Evolutionary conservation across 2,797 vertebrate species (phyloP).

Genomic region (Paratrypauchen microcephalus): DNA sequence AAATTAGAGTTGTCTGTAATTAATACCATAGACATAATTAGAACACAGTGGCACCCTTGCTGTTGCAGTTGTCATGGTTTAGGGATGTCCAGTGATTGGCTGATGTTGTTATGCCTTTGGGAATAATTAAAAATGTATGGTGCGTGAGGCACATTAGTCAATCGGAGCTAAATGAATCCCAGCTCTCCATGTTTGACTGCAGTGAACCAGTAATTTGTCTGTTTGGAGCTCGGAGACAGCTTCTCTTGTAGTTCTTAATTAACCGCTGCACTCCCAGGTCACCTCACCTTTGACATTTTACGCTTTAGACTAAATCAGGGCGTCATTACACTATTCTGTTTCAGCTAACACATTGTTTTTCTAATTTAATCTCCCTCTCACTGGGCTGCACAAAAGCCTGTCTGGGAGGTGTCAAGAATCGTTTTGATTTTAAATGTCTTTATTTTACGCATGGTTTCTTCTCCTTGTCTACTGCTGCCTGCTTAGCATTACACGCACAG

Average conservation of each 20-base stretch:
- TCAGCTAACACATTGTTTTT: constrained; percentile 27
- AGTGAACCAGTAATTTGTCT: constrained; percentile 46
- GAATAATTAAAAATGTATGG: constrained; percentile 58
- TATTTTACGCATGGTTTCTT: constrained; percentile 33
- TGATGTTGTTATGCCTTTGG: constrained; percentile 42
- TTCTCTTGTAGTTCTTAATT: constrained; percentile 57
- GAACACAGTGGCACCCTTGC: constrained; percentile 19
- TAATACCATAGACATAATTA: constrained; percentile 38
- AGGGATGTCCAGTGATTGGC: constrained; percentile 38
- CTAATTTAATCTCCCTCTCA: constrained; percentile 28
- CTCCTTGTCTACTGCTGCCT: constrained; percentile 22
- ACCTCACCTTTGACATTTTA: constrained; percentile 21
- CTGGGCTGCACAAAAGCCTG: constrained; percentile 11
- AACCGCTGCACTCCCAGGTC: constrained; percentile 38
- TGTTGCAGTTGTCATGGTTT: constrained; percentile 29
- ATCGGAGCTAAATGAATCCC: constrained; percentile 47
- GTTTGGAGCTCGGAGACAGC: constrained; percentile 47
- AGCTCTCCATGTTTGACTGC: constrained; percentile 36
- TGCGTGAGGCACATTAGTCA: constrained; percentile 45
- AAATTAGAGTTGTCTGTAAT: constrained; percentile 11
- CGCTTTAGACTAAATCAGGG: constrained; percentile 14
- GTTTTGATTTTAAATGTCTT: constrained; percentile 44
- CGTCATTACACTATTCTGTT: constrained; percentile 19
- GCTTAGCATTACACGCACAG: constrained; percentile 35
- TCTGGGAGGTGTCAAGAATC: constrained; percentile 29